Conservation (phyloP, 2,888 invertebrate genomes). For the Palloptera scutellata region DNA sequence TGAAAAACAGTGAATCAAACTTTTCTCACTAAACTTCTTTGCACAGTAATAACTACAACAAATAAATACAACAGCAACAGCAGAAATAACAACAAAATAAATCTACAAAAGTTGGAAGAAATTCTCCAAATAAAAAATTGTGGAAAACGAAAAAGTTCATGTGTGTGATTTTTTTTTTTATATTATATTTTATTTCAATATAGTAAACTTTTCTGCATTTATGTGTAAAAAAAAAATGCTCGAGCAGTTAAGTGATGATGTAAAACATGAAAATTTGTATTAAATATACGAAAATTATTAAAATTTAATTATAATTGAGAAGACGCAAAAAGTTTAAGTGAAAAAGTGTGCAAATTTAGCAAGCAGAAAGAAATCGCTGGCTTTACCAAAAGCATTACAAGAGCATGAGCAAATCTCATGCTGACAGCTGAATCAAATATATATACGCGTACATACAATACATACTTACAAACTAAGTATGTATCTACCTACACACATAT, state of each 20-base stretch:
- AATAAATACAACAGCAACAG: constrained; percentile 22
- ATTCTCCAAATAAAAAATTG: no score
- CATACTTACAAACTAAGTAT: background rate
- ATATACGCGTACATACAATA: background rate
- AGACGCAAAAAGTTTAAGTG: background rate
- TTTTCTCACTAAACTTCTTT: constrained; percentile 22
- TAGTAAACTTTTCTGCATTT: no score
- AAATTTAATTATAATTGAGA: no score
- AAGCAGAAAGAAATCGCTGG: background rate
- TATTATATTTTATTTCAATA: no score
- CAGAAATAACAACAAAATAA: constrained; percentile 21
- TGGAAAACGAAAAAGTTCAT: no score
- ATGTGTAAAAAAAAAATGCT: no score
- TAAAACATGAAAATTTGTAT: no score
- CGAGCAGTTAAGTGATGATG: no score
- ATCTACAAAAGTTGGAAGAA: background rate
- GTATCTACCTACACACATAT: constrained; percentile 15
- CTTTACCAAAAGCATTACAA: background rate
- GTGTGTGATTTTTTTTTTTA: no score
- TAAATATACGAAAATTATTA: no score
- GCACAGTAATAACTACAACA: constrained; percentile 17
- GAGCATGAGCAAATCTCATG: constrained; percentile 5
- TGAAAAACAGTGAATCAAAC: constrained; percentile 13
- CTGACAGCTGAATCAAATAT: constrained; percentile 10
- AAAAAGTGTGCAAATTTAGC: background rate